These are phyloP conservation scores for Pangasius mekongensis DNA, from an alignment of 2,797 vertebrate genomes.

Conservation along the genomic window DNA sequence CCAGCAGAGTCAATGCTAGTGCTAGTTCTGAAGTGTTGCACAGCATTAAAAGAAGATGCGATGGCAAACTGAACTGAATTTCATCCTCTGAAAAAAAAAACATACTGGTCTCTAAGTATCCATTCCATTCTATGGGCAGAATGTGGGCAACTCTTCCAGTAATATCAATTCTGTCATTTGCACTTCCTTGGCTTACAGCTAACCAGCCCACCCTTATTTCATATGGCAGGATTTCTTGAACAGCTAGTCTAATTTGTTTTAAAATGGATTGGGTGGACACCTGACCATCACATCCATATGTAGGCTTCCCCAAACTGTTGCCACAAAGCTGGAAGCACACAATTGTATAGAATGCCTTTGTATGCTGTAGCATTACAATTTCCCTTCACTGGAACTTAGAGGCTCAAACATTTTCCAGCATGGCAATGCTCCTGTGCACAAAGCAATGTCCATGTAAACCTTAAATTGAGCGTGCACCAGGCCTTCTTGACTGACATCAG, in stretches of 20 bases:
- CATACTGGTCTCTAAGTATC: neutral
- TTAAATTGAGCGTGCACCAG: neutral
- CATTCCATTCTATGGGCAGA: neutral
- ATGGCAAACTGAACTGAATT: neutral
- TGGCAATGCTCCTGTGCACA: no score
- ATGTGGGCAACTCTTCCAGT: neutral
- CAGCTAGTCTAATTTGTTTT: no score
- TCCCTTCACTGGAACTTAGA: no score
- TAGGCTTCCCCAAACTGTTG: neutral
- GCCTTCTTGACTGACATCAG: no score
- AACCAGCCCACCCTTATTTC: neutral
- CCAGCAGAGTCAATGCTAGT: neutral
- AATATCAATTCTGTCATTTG: neutral
- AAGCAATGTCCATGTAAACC: no score
- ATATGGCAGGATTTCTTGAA: neutral
- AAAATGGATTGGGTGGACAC: neutral
- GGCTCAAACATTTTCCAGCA: no score
- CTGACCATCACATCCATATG: neutral
- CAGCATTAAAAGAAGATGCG: neutral
- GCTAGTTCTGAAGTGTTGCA: neutral
- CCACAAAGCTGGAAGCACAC: neutral
- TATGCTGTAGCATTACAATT: no score
- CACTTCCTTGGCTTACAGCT: neutral
- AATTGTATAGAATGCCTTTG: neutral
- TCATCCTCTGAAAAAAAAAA: neutral